A percentile compares a stretch with the other conserved stretches of the same genome.
phyloP scores from a whole-genome alignment of 2,888 invertebrate species.

The Biston stratarius region DNA sequence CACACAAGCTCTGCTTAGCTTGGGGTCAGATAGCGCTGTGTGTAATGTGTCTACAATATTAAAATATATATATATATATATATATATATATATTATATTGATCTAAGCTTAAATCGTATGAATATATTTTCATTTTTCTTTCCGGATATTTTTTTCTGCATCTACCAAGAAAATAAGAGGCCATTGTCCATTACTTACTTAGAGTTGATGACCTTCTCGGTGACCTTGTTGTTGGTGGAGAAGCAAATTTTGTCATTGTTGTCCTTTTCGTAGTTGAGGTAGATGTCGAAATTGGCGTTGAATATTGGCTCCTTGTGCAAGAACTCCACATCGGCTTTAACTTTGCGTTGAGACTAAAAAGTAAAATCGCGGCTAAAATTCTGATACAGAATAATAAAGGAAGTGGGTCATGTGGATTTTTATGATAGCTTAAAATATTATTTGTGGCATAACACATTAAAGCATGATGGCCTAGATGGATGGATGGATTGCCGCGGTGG shows the following conservation, averaged over 20 bases:
- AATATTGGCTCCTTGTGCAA: slow-evolving; percentile 86
- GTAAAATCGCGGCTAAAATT: background rate
- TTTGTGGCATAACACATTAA: too few relatives aligned
- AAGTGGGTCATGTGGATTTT: background rate
- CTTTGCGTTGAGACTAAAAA: slow-evolving; percentile 83
- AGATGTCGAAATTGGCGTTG: slow-evolving; percentile 87
- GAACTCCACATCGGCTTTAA: slow-evolving; percentile 88
- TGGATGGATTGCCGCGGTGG: too few relatives aligned
- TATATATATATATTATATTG: too few relatives aligned
- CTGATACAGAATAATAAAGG: background rate
- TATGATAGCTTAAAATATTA: too few relatives aligned
- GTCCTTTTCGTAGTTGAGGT: slow-evolving; percentile 90
- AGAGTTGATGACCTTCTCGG: slow-evolving; percentile 84
- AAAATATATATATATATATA: too few relatives aligned
- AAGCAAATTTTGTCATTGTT: slow-evolving; percentile 89
- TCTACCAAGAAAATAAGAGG: background rate
- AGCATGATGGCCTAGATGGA: too few relatives aligned
- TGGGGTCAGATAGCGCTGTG: too few relatives aligned
- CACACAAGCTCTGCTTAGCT: too few relatives aligned
- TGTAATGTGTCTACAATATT: too few relatives aligned
- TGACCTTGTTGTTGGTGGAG: slow-evolving; percentile 87
- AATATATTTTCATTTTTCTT: too few relatives aligned
- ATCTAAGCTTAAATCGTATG: too few relatives aligned
- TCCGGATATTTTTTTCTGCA: background rate
- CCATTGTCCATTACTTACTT: slow-evolving; percentile 77